A percentile compares a stretch with the other conserved stretches of the same genome.
These are phyloP conservation scores for Scarus forsteni DNA, from an alignment of 2,797 vertebrate genomes.

Conservation along the genomic window DNA sequence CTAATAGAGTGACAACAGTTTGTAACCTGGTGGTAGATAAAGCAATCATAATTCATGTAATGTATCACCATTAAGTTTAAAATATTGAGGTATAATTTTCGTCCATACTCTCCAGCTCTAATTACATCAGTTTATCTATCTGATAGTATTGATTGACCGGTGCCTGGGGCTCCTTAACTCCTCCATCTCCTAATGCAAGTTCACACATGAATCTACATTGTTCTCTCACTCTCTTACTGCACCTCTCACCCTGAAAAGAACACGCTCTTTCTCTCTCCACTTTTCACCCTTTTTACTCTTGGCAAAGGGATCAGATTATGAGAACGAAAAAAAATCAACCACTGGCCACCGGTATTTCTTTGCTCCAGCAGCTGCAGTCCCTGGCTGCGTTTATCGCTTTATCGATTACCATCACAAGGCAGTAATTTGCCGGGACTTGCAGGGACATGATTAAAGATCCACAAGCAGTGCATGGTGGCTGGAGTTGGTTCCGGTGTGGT, in stretches of 20 bases:
- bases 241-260: conserved; percentile 18
- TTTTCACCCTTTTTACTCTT: conserved; percentile 33
- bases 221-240: conserved; percentile 20
- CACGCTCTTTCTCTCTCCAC: conserved; percentile 21
- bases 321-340: conserved; percentile 53
- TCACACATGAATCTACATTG: conserved; percentile 21
- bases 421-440: conserved; percentile 84
- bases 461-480: conserved; percentile 70
- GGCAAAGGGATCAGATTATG: conserved; percentile 62
- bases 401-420: conserved; percentile 84
- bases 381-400: conserved; percentile 77
- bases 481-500: conserved; percentile 53
- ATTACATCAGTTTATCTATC: conserved; percentile 72
- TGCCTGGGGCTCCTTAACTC: conserved; percentile 59
- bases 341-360: conserved; percentile 72
- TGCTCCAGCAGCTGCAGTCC: conserved; percentile 68
- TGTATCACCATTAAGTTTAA: too few relatives aligned
- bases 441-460: conserved; percentile 85
- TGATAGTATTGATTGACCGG: conserved; percentile 73
- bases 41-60: too few relatives aligned
- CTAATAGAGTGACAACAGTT: too few relatives aligned
- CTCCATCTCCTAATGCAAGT: conserved; percentile 16
- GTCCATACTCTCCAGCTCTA: conserved; percentile 56
- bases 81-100: too few relatives aligned
- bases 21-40: too few relatives aligned